Base-by-base conservation (phyloP, 2,797 vertebrate species). In the Sebastes paucispinis region DNA sequence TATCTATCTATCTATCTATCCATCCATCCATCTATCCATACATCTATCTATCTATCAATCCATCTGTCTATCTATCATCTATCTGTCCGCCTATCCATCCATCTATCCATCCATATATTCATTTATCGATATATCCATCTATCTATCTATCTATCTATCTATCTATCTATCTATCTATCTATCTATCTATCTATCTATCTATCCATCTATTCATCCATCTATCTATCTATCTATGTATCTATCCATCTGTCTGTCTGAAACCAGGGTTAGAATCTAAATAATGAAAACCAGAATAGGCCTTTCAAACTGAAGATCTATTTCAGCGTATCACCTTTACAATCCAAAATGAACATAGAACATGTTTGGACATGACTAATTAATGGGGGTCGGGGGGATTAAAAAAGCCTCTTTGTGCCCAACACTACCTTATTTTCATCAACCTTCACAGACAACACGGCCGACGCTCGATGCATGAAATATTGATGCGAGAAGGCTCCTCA, bases 401-500 rank as follows among this genome's bases (percentile, higher is more conserved):
- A 27, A 55, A 67, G 57, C 25, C 22, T 58, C 27, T 72, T 77
- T 73, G 63, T 81, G 65, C 18, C 4, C 6, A 59, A 62, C n/a
- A 31, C 57, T 43, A 58, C 25, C 31, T 72, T 71, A 73, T 79
- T 81, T 86, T 80, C 73, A 70, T 69, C 70, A 85, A 55, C 66
- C 66, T 69, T 75, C 32, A 5, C 64, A 62, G 58, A 86, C 81
- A 88, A 86, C 59, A 84, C 3, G n/a, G 65, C 43, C 69, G 66
- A 81, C 39, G 47, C 75, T 66, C 58, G 8, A 3, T n/a, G 60
- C 36, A 74, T 90, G 34, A 87, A 91, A 90, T 73, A 88, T 88
- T 88, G 74, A 90, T 82, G 81, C 47, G 20, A 80, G 85, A 88
- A 88, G 79, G 82, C 87, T 84, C 74, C 75, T 87, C 76, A 79